Conservation (phyloP, 1,140 invertebrate genomes). For the Listronotus oregonensis region DNA sequence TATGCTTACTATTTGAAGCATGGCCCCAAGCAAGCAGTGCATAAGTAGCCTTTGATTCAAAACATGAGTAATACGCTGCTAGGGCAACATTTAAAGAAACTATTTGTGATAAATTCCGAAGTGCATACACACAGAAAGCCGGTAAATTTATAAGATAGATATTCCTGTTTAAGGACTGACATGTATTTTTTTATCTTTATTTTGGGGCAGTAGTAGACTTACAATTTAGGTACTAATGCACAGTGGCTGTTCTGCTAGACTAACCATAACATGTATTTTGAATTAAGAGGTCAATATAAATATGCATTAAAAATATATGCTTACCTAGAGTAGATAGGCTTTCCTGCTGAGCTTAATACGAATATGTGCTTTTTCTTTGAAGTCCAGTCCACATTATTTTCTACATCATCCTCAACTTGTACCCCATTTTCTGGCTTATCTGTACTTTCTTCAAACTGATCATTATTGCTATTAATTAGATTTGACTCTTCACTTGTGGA, state of each 20-base stretch:
- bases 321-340: constrained; percentile 92
- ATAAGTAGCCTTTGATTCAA: too few relatives aligned
- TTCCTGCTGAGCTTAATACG: constrained; percentile 91
- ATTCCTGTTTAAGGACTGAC: too few relatives aligned
- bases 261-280: background rate
- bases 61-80: too few relatives aligned
- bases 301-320: background rate
- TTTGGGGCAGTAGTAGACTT: too few relatives aligned
- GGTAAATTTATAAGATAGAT: too few relatives aligned
- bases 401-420: constrained; percentile 59
- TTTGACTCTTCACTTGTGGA: constrained; percentile 53
- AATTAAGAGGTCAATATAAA: background rate
- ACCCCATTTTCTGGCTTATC: constrained; percentile 31
- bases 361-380: constrained; percentile 90
- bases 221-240: too few relatives aligned
- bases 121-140: too few relatives aligned
- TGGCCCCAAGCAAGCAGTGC: too few relatives aligned
- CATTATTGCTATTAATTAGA: constrained; percentile 53
- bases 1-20: too few relatives aligned
- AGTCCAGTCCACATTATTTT: constrained; percentile 72
- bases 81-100: too few relatives aligned
- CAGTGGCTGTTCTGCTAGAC: background rate
- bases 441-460: constrained; percentile 40
- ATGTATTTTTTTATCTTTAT: too few relatives aligned
- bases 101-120: too few relatives aligned